phyloP scores from a whole-genome alignment of 2,113 vertebrate genomes.

The Lichenostomus cassidix region DNA sequence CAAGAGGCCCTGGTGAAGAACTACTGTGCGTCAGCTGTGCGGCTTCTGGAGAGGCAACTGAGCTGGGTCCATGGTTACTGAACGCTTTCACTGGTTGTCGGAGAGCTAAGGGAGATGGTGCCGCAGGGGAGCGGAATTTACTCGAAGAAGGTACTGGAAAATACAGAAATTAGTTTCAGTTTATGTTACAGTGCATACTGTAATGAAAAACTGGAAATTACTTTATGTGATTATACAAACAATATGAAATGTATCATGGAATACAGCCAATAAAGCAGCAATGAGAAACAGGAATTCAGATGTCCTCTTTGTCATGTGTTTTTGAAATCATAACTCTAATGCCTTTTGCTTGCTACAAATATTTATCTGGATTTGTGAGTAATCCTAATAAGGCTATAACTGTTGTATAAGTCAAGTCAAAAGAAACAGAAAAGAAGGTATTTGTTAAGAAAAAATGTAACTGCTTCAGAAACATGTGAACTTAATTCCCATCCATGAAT shows the following conservation, averaged over 20 bases:
- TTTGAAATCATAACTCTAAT: not conserved
- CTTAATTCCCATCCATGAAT: not conserved
- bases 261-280: conserved; percentile 63
- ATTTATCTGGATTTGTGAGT: not conserved
- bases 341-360: not conserved
- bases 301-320: conserved; percentile 10
- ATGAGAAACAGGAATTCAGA: conserved; percentile 68
- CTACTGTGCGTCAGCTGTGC: conserved; percentile 70
- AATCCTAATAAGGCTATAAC: not conserved
- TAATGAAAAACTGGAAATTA: not conserved
- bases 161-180: not conserved
- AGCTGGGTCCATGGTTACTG: conserved; percentile 78
- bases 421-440: not conserved
- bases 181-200: not conserved
- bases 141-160: conserved; percentile 92
- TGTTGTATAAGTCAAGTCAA: not conserved
- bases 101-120: conserved; percentile 90
- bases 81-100: conserved; percentile 94
- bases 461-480: not conserved
- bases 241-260: conserved; percentile 29
- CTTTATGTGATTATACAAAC: conserved; percentile 16
- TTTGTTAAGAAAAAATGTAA: not conserved
- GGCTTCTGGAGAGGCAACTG: conserved; percentile 70
- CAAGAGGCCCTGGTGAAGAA: conserved; percentile 73
- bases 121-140: conserved; percentile 89